phyloP scores from a whole-genome alignment of 2,113 vertebrate species.

The Proteles cristata region DNA sequence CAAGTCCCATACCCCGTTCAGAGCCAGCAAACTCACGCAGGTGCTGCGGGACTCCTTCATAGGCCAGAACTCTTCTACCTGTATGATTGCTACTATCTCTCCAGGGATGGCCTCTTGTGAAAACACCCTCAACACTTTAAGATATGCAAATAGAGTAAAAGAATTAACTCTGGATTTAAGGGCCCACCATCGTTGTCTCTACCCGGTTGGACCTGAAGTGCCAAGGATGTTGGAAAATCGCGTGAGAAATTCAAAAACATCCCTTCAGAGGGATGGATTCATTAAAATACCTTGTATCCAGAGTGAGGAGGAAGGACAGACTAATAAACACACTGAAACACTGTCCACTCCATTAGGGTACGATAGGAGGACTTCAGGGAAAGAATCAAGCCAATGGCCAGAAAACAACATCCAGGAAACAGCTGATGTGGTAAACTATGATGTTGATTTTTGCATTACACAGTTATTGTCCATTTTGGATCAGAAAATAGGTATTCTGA shows the following conservation, averaged over 20 bases:
- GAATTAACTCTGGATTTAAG: conserved; percentile 62
- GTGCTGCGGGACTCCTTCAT: conserved; percentile 94
- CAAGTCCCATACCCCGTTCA: conserved; percentile 91
- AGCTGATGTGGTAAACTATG: not conserved
- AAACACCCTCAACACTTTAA: conserved; percentile 91
- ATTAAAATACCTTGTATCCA: not conserved
- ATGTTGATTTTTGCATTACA: conserved; percentile 70
- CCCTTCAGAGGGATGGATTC: not conserved
- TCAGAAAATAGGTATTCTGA: conserved; percentile 75
- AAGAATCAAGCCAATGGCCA: not conserved
- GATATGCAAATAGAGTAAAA: conserved; percentile 88
- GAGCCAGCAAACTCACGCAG: conserved; percentile 93
- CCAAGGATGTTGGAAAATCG: conserved; percentile 5
- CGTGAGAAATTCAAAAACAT: not conserved
- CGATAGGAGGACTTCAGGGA: not conserved
- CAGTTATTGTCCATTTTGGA: conserved; percentile 76
- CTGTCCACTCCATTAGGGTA: not conserved
- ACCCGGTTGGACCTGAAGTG: not conserved
- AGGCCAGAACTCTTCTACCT: conserved; percentile 92
- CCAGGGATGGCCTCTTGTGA: conserved; percentile 91
- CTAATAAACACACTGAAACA: not conserved
- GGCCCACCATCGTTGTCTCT: not conserved
- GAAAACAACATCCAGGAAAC: conserved; percentile 47
- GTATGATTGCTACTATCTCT: conserved; percentile 93
- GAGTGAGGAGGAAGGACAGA: conserved; percentile 29